These are phyloP conservation scores for Cryptoprocta ferox DNA, from an alignment of 2,797 vertebrate genomes.

Conservation along the genomic window DNA sequence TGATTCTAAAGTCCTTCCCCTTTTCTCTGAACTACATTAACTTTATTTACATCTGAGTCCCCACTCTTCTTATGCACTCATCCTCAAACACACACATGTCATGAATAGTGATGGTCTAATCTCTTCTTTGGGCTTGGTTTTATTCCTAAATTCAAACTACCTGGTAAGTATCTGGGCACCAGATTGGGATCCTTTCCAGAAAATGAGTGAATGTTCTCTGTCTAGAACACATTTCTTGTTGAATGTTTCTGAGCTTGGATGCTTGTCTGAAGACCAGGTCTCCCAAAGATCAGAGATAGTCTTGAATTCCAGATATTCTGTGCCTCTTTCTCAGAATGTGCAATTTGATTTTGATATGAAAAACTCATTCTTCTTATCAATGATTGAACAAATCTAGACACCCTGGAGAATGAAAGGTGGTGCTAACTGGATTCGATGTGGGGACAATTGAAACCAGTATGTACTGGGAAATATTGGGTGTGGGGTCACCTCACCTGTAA, in stretches of 20 bases:
- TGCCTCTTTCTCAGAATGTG: background rate
- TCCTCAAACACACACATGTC: background rate
- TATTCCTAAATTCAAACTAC: background rate
- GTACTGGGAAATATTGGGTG: background rate
- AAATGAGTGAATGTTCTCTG: background rate
- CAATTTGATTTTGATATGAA: background rate
- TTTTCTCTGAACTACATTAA: background rate
- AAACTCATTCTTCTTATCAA: background rate
- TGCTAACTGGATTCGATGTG: background rate
- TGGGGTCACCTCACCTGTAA: background rate
- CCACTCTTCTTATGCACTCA: background rate
- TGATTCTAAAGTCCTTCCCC: background rate
- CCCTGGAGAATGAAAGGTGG: background rate
- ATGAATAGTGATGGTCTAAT: background rate
- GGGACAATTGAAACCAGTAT: background rate
- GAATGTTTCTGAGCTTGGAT: background rate
- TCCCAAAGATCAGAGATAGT: background rate
- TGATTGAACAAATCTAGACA: background rate
- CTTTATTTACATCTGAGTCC: background rate
- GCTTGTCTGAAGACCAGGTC: background rate
- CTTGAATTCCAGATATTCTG: background rate
- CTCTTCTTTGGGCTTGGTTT: background rate
- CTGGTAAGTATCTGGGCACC: background rate
- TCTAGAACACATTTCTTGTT: background rate
- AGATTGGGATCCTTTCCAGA: background rate